A percentile compares a stretch with the other conserved stretches of the same genome.
phyloP scores from a whole-genome alignment of 1,140 invertebrate species.

The Pollicipes pollicipes region DNA sequence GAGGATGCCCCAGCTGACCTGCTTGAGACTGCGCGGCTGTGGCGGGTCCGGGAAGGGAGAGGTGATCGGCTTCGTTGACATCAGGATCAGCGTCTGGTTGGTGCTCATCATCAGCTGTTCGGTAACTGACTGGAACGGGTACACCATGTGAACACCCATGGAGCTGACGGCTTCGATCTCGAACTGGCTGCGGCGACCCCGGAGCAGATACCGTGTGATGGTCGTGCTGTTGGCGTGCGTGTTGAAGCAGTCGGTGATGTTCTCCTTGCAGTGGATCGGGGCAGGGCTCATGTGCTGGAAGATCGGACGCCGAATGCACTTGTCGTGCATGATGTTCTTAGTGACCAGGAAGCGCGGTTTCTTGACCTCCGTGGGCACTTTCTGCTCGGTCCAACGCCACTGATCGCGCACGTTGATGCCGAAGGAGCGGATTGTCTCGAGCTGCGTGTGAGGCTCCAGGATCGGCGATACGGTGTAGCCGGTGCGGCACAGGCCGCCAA shows the following conservation, averaged over 20 bases:
- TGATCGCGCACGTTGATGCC: constrained; percentile 14
- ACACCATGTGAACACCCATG: neutral
- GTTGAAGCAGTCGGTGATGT: constrained; percentile 11
- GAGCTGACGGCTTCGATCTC: neutral
- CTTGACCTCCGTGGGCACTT: constrained; percentile 8
- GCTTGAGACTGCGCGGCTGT: neutral
- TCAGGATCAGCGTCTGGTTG: neutral
- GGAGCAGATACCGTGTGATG: neutral
- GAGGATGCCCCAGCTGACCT: neutral
- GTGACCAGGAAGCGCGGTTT: constrained; percentile 34
- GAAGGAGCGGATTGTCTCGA: constrained; percentile 5
- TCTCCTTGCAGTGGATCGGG: constrained; percentile 3
- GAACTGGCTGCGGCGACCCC: neutral
- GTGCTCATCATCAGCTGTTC: neutral
- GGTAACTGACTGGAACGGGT: neutral
- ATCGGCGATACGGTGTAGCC: constrained; percentile 41
- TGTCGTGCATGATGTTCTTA: constrained; percentile 44
- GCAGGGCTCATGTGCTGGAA: constrained; percentile 31
- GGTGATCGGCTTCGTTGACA: neutral
- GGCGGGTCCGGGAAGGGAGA: neutral
- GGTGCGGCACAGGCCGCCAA: constrained; percentile 46
- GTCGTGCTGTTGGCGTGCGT: constrained; percentile 8
- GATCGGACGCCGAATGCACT: constrained; percentile 36
- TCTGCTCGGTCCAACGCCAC: constrained; percentile 34
- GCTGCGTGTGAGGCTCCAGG: constrained; percentile 18